These are phyloP conservation scores for Melierax canorus DNA, from an alignment of 2,113 vertebrate genomes.

Conservation along the genomic window DNA sequence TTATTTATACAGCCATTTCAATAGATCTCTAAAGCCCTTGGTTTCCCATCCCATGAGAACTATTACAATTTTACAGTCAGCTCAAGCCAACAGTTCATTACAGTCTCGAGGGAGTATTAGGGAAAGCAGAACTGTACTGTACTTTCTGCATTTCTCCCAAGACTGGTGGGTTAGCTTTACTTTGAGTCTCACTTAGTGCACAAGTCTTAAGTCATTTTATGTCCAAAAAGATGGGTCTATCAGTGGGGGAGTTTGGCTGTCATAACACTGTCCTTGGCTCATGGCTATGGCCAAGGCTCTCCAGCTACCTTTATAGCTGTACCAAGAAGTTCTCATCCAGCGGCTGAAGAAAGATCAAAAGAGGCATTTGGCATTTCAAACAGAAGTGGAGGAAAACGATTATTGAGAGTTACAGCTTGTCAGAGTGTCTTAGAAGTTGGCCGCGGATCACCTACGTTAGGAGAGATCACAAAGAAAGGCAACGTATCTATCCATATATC, in stretches of 20 bases:
- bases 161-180: neutral
- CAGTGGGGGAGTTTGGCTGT: neutral
- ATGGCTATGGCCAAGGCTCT: neutral
- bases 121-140: neutral
- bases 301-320: neutral
- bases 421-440: neutral
- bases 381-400: neutral
- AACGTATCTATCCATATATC: neutral
- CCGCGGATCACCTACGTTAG: rapidly evolving
- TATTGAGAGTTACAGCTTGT: neutral
- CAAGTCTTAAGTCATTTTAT: neutral
- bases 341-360: neutral
- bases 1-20: neutral
- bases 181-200: neutral
- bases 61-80: neutral
- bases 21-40: neutral
- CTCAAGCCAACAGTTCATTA: neutral
- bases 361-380: neutral
- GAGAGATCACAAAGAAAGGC: neutral
- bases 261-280: neutral
- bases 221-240: neutral
- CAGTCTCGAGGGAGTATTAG: neutral
- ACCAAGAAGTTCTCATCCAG: neutral
- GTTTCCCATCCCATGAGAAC: neutral
- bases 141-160: neutral